Conservation (phyloP, 2,888 invertebrate genomes). For the Eupelmus urozonus region DNA sequence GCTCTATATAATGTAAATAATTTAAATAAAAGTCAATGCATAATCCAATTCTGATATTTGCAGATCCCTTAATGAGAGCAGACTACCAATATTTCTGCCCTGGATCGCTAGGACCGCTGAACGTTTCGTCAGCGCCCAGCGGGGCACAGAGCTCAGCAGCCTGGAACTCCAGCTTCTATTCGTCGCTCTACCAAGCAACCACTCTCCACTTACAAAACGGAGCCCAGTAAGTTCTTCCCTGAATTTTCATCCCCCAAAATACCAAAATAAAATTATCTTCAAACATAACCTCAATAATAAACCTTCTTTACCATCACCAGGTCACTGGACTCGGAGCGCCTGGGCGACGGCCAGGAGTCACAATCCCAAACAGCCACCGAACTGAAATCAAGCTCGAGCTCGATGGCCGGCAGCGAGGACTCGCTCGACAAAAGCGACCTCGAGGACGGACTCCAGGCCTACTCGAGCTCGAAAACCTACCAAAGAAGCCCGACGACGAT, state of each 20-base stretch:
- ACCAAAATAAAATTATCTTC: no score
- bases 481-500: constrained; percentile 71
- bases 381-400: constrained; percentile 79
- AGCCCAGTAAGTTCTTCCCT: constrained; percentile 66
- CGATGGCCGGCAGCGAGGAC: constrained; percentile 80
- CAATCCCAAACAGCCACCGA: constrained; percentile 67
- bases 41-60: constrained; percentile 49
- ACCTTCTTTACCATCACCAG: constrained; percentile 60
- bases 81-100: constrained; percentile 76
- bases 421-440: constrained; percentile 79
- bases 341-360: constrained; percentile 68
- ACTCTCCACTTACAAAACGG: constrained; percentile 69
- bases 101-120: constrained; percentile 73
- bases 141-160: constrained; percentile 69
- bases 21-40: not conserved
- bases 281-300: not conserved
- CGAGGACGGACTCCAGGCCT: constrained; percentile 70
- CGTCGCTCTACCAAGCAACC: constrained; percentile 73
- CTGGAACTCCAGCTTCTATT: constrained; percentile 75
- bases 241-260: no score
- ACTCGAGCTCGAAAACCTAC: constrained; percentile 65
- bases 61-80: constrained; percentile 74
- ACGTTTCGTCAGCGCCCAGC: constrained; percentile 71
- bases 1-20: no score
- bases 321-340: constrained; percentile 71